Percentiles rank a stretch among this genome's conserved stretches.
phyloP scores from a whole-genome alignment of 2,888 invertebrate genomes.

The Neelides folsomi region DNA sequence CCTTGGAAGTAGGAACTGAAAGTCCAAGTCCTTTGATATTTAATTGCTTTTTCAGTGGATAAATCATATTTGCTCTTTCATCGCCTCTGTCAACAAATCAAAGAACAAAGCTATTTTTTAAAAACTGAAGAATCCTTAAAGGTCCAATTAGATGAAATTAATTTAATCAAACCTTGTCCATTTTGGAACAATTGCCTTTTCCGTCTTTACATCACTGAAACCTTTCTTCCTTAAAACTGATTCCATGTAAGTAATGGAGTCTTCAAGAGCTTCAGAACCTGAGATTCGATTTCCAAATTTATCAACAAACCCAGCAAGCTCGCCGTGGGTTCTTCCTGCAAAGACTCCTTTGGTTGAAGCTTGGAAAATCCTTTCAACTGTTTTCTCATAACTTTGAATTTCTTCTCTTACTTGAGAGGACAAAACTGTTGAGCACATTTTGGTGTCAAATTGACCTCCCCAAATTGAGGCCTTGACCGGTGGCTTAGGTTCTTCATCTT shows the following conservation, averaged over 20 bases:
- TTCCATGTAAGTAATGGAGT: constrained; percentile 55
- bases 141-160: too few relatives aligned
- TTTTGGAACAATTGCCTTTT: constrained; percentile 47
- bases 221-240: constrained; percentile 39
- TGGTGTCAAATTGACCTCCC: too few relatives aligned
- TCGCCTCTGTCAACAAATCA: constrained; percentile 33
- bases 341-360: constrained; percentile 44
- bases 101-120: not conserved
- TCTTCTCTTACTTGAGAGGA: constrained; percentile 37
- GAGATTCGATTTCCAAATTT: constrained; percentile 52
- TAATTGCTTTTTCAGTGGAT: constrained; percentile 35
- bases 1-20: constrained; percentile 29
- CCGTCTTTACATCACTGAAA: constrained; percentile 57
- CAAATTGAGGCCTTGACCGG: too few relatives aligned
- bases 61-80: constrained; percentile 35
- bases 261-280: constrained; percentile 50
- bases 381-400: constrained; percentile 45
- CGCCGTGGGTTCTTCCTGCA: constrained; percentile 46
- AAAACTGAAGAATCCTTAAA: not conserved
- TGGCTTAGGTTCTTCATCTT: too few relatives aligned
- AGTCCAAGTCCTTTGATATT: constrained; percentile 37
- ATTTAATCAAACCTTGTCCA: constrained; percentile 44
- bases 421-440: too few relatives aligned
- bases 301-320: constrained; percentile 44
- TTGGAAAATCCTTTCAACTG: constrained; percentile 43